Evolutionary conservation across 35 echinoderm and acorn worm genomes (phyloP).

Genomic region (Strongylocentrotus purpuratus): DNA sequence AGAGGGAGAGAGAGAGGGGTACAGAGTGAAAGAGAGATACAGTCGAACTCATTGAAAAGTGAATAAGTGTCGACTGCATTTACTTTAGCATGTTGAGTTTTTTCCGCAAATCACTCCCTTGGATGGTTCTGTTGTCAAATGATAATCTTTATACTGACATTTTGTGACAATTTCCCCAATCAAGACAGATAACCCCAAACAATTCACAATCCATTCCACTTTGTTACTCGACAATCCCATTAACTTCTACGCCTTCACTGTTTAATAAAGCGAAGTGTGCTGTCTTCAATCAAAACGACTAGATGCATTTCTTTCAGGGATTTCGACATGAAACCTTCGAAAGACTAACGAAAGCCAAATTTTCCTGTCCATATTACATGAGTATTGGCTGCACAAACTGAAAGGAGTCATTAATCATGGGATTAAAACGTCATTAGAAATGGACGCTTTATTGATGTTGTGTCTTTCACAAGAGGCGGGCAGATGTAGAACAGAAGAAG

Average conservation of each 20-base stretch:
- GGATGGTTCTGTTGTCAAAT: not conserved
- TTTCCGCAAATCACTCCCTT: not conserved
- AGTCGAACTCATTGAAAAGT: not conserved
- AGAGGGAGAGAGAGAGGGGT: not conserved
- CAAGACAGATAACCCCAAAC: not conserved
- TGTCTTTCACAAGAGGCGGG: not conserved
- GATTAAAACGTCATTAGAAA: slow-evolving; percentile 13
- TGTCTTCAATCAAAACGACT: slow-evolving; percentile 11
- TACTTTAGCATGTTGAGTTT: not conserved
- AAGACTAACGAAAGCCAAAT: not conserved
- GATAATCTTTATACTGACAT: not conserved
- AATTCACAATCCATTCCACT: slow-evolving; percentile 6
- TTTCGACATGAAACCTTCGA: not conserved
- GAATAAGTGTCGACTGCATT: not conserved
- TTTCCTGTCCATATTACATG: not conserved
- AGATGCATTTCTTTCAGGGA: not conserved
- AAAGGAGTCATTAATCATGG: not conserved
- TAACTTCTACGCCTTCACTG: not conserved
- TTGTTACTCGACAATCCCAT: not conserved
- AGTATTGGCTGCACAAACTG: not conserved
- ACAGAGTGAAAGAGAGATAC: not conserved
- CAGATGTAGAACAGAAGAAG: not conserved
- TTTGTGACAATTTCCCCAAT: not conserved
- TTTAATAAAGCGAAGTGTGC: not conserved
- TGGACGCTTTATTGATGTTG: not conserved